phyloP scores from a whole-genome alignment of 2,797 vertebrate species.

The Sebastes oblongus region DNA sequence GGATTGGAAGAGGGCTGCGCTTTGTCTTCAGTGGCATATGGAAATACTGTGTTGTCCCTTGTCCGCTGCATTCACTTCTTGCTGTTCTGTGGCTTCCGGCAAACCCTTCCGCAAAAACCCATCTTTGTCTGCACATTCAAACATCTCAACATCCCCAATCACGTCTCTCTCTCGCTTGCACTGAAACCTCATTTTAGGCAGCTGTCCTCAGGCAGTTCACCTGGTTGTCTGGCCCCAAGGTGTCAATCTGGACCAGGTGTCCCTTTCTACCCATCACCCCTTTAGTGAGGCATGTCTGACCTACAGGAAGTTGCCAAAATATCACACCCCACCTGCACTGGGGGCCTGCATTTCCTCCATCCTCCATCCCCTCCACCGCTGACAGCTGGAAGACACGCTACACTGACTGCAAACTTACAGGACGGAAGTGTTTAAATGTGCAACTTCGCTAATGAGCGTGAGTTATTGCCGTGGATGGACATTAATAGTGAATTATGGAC shows the following conservation, averaged over 20 bases:
- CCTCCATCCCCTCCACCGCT: not conserved
- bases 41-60: not conserved
- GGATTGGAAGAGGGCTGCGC: not conserved
- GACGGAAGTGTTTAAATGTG: conserved; percentile 29
- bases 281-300: conserved; percentile 52
- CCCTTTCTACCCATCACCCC: conserved; percentile 33
- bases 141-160: conserved; percentile 1
- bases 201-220: conserved; percentile 53
- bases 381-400: conserved; percentile 26
- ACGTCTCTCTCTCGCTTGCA: not conserved
- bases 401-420: conserved; percentile 29
- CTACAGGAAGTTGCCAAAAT: conserved; percentile 49
- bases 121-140: not conserved
- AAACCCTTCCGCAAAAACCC: not conserved
- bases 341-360: conserved; percentile 29
- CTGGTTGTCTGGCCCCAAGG: conserved; percentile 46
- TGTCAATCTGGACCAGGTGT: conserved; percentile 57
- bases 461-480: conserved; percentile 45
- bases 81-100: not conserved
- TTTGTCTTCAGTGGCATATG: not conserved
- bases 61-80: not conserved
- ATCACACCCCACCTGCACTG: conserved; percentile 33
- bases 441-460: conserved; percentile 48
- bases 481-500: conserved; percentile 45
- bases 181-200: conserved; percentile 15